phyloP scores from a whole-genome alignment of 1,140 invertebrate species.

The Microvelia longipes region DNA sequence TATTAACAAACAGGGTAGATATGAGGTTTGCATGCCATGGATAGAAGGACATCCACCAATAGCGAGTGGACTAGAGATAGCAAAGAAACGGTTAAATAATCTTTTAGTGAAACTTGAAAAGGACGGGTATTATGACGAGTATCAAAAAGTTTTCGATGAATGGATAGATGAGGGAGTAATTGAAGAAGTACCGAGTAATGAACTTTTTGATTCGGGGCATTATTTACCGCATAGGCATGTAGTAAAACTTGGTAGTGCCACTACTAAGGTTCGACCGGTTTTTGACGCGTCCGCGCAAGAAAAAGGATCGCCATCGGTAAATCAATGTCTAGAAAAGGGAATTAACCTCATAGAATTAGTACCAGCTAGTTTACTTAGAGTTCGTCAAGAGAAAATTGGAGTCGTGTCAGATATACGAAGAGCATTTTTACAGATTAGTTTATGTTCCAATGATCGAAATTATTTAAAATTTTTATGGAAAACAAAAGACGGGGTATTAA shows the following conservation, averaged over 20 bases:
- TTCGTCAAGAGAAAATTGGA: constrained; percentile 26
- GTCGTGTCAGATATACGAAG: constrained; percentile 15
- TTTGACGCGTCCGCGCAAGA: constrained; percentile 25
- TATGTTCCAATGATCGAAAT: neutral
- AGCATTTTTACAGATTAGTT: neutral
- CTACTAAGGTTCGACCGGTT: constrained; percentile 23
- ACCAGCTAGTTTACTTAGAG: constrained; percentile 27
- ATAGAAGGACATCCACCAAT: neutral
- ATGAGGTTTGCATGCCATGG: neutral
- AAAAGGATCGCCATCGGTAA: constrained; percentile 23
- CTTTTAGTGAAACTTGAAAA: constrained; percentile 19
- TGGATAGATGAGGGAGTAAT: constrained; percentile 25
- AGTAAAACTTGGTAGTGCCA: constrained; percentile 21
- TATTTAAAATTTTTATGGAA: neutral
- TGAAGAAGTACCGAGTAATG: constrained; percentile 21
- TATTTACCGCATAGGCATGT: constrained; percentile 27
- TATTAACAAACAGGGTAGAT: neutral
- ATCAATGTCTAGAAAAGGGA: constrained; percentile 27
- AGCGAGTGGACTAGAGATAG: neutral
- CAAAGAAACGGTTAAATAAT: constrained; percentile 9
- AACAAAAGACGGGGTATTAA: neutral
- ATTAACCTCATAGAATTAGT: constrained; percentile 30
- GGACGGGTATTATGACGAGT: constrained; percentile 21
- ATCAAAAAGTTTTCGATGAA: constrained; percentile 24
- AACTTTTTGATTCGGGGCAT: constrained; percentile 11